Evolutionary conservation across 2,113 vertebrate genomes (phyloP).

Genomic region (Hirundichthys speculiger): DNA sequence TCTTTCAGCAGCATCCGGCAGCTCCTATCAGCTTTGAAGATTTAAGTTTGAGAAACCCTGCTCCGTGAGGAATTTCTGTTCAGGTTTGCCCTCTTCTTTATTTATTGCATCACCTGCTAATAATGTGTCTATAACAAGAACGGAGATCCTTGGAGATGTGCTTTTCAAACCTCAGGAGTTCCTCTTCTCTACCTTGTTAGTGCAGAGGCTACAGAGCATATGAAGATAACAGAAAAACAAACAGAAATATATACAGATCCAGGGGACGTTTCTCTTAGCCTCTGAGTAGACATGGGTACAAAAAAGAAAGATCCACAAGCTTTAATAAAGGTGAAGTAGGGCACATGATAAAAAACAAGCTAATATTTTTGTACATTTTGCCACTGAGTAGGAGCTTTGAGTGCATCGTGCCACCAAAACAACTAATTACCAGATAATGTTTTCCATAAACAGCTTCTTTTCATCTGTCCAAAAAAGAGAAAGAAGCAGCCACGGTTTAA

Average conservation of each 20-base stretch:
- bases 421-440: slow-evolving; percentile 3
- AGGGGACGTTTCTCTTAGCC: slow-evolving; percentile 2
- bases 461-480: slow-evolving; percentile 16
- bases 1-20: slow-evolving; percentile 57
- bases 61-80: slow-evolving; percentile 58
- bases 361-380: slow-evolving; percentile 9
- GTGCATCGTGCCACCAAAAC: slow-evolving; percentile 2
- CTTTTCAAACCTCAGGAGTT: slow-evolving; percentile 52
- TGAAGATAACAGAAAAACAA: slow-evolving; percentile 44
- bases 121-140: slow-evolving; percentile 61
- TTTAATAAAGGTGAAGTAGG: neutral
- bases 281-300: slow-evolving; percentile 1
- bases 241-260: slow-evolving; percentile 24
- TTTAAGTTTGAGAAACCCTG: slow-evolving; percentile 49
- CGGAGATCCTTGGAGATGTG: slow-evolving; percentile 39
- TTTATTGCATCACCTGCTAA: slow-evolving; percentile 60
- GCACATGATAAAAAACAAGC: neutral
- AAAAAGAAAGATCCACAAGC: neutral
- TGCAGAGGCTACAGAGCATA: slow-evolving; percentile 27
- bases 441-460: slow-evolving; percentile 9
- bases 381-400: neutral
- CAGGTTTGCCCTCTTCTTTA: slow-evolving; percentile 49
- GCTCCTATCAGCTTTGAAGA: slow-evolving; percentile 61
- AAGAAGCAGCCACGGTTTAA: slow-evolving; percentile 9
- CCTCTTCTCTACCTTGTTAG: slow-evolving; percentile 22